Conservation (phyloP, 92 coral and sea anemone genomes). For the Zoanthus sociatus region DNA sequence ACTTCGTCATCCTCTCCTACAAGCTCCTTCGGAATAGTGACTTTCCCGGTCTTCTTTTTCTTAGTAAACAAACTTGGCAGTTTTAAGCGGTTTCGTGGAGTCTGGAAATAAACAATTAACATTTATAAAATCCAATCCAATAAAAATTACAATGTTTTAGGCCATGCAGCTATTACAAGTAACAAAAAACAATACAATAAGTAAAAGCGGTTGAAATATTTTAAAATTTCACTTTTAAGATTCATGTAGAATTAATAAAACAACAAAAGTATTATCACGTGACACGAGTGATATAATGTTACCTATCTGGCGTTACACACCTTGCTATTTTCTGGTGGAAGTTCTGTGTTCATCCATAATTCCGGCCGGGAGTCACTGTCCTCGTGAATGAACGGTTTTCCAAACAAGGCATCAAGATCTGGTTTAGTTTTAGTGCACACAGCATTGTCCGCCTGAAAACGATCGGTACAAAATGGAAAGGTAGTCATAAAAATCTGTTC, state of each 20-base stretch:
- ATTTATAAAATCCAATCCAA: too few relatives aligned
- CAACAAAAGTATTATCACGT: background rate
- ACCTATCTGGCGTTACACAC: background rate
- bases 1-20: slow-evolving; percentile 34
- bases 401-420: slow-evolving; percentile 30
- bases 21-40: slow-evolving; percentile 38
- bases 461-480: background rate
- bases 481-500: too few relatives aligned
- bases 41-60: slow-evolving; percentile 19
- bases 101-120: background rate
- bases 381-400: background rate
- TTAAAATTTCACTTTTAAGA: too few relatives aligned
- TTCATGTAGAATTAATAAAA: too few relatives aligned
- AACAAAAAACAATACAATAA: too few relatives aligned
- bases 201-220: too few relatives aligned
- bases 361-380: background rate
- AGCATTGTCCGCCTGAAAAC: background rate
- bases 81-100: slow-evolving; percentile 24
- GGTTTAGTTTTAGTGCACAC: slow-evolving; percentile 1
- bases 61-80: slow-evolving; percentile 22
- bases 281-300: background rate
- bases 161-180: too few relatives aligned
- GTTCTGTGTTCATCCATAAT: background rate
- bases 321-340: background rate
- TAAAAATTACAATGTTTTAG: background rate